Percentiles rank a stretch among this genome's conserved stretches.
Conservation (phyloP, 2,113 vertebrate genomes). For the Crotalus helleri region DNA sequence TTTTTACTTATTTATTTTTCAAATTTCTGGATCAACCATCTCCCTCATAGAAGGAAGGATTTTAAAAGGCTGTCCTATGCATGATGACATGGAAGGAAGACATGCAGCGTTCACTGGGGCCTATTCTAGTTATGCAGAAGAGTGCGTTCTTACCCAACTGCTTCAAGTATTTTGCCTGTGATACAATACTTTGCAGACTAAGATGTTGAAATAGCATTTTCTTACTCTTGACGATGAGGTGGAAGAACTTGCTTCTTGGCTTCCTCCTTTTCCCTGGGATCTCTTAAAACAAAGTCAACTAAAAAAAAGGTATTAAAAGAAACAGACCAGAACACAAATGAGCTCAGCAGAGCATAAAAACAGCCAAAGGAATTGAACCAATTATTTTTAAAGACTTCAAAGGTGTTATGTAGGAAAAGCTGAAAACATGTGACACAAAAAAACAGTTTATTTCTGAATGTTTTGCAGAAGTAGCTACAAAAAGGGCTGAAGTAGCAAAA, state of each 20-base stretch:
- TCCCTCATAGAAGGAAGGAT: not conserved
- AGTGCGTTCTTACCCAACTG: not conserved
- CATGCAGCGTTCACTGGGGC: not conserved
- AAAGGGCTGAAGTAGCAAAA: not conserved
- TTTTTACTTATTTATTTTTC: not conserved
- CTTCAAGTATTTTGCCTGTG: not conserved
- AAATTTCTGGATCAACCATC: not conserved
- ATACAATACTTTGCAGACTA: not conserved
- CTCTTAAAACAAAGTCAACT: slow-evolving; percentile 84
- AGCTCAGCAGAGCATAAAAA: not conserved
- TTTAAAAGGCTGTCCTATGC: not conserved
- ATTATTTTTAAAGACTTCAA: slow-evolving; percentile 10
- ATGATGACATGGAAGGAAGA: not conserved
- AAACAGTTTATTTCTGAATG: not conserved
- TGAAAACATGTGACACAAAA: slow-evolving; percentile 1
- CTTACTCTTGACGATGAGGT: slow-evolving; percentile 83
- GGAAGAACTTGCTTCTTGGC: slow-evolving; percentile 57
- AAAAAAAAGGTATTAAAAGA: slow-evolving; percentile 47
- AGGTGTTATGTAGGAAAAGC: not conserved
- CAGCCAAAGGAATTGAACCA: not conserved
- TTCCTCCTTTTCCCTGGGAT: slow-evolving; percentile 69
- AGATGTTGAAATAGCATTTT: slow-evolving; percentile 10
- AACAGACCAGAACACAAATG: slow-evolving; percentile 21
- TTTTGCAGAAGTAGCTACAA: not conserved
- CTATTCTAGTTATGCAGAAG: not conserved